Percentiles rank a stretch among this genome's conserved stretches.
Conservation (phyloP, 2,888 invertebrate genomes). For the Sisyra terminalis region DNA sequence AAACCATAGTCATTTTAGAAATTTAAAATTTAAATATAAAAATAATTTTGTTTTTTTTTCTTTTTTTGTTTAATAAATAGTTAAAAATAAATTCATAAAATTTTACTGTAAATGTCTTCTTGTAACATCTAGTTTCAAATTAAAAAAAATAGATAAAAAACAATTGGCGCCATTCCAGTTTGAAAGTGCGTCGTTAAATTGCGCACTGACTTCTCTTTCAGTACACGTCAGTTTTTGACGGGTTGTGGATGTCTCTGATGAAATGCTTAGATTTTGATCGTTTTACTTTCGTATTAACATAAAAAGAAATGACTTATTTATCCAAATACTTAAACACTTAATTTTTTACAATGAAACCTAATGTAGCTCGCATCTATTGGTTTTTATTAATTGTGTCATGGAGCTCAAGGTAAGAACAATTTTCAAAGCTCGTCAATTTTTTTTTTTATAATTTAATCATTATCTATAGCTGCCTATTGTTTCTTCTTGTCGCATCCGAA, state of each 20-base stretch:
- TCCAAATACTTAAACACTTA: too few species aligned
- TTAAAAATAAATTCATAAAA: too few species aligned
- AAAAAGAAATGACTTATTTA: background rate
- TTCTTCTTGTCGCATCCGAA: conserved; percentile 4
- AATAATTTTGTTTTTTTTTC: too few species aligned
- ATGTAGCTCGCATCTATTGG: conserved; percentile 5
- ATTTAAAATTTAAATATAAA: too few species aligned
- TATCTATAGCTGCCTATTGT: conserved; percentile 5
- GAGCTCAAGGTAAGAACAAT: conserved; percentile 3
- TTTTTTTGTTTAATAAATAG: too few species aligned
- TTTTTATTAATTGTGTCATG: conserved; percentile 5
- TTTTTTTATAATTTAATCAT: background rate
- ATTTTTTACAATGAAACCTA: conserved; percentile 5
- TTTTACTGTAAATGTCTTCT: too few species aligned
- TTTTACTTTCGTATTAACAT: background rate
- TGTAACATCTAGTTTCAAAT: background rate
- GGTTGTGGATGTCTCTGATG: background rate
- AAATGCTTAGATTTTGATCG: background rate
- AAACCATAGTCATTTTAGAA: too few species aligned
- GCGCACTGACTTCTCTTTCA: conserved; percentile 1
- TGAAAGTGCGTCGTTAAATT: background rate
- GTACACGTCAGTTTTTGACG: conserved; percentile 9
- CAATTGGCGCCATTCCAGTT: background rate
- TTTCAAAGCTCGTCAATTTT: too few species aligned
- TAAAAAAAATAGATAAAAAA: background rate